A percentile compares a stretch with the other conserved stretches of the same genome.
phyloP scores from a whole-genome alignment of 2,113 vertebrate genomes.

The Dromas ardeola region DNA sequence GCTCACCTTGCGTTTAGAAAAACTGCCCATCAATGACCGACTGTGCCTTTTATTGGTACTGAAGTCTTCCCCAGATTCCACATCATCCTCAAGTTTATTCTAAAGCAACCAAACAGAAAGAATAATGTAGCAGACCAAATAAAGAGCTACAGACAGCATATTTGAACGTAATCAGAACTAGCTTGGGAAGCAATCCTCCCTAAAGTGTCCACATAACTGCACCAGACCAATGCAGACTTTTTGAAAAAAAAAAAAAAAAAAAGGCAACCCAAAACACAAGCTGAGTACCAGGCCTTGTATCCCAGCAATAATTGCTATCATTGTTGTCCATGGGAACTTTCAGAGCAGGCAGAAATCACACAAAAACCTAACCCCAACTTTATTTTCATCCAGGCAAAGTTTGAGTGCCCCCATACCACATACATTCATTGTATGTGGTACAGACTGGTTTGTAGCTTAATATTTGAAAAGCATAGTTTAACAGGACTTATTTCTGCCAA shows the following conservation, averaged over 20 bases:
- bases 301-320: background rate
- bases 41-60: constrained; percentile 75
- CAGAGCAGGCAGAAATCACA: background rate
- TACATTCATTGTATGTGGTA: background rate
- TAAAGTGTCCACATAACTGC: background rate
- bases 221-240: background rate
- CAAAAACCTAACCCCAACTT: background rate
- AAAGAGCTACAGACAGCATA: background rate
- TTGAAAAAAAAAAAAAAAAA: background rate
- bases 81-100: constrained; percentile 84
- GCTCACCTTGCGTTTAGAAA: constrained; percentile 91
- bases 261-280: background rate
- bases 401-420: too few relatives aligned
- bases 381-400: background rate
- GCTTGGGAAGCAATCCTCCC: background rate
- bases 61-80: constrained; percentile 80
- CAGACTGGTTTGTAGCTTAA: background rate
- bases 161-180: background rate
- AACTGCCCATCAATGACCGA: constrained; percentile 84
- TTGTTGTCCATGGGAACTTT: background rate
- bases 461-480: background rate
- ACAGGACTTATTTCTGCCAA: background rate
- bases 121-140: background rate
- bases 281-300: background rate
- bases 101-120: constrained; percentile 18